These are phyloP conservation scores for Caenorhabditis doughertyi DNA, from an alignment of 2,888 invertebrate genomes.

Conservation along the genomic window DNA sequence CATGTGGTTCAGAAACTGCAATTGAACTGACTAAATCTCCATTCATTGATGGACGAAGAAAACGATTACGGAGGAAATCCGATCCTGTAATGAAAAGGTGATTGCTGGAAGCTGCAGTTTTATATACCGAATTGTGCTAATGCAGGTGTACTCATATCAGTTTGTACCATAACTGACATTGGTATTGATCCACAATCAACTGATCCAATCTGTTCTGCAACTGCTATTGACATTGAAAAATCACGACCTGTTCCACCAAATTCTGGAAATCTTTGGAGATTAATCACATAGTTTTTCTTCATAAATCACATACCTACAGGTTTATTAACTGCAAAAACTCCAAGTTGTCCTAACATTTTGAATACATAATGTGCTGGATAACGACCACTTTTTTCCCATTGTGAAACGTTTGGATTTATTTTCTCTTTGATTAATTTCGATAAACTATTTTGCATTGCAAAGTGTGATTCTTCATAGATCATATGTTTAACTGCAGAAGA, in stretches of 20 bases:
- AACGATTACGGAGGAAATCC: constrained; percentile 84
- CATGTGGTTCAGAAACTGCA: constrained; percentile 85
- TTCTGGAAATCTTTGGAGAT: constrained; percentile 80
- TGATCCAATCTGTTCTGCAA: constrained; percentile 85
- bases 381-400: constrained; percentile 85
- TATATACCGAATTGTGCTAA: constrained; percentile 82
- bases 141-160: constrained; percentile 86
- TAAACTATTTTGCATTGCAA: constrained; percentile 57
- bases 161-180: constrained; percentile 85
- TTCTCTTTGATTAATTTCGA: constrained; percentile 81
- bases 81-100: constrained; percentile 54
- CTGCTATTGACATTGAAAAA: constrained; percentile 85
- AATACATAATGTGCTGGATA: constrained; percentile 85
- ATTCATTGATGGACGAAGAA: constrained; percentile 84
- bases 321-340: constrained; percentile 85
- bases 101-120: not conserved
- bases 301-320: constrained; percentile 74
- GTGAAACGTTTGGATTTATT: constrained; percentile 85
- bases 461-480: constrained; percentile 59
- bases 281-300: not conserved
- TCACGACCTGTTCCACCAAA: constrained; percentile 86
- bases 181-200: constrained; percentile 85
- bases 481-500: constrained; percentile 46
- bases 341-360: constrained; percentile 85
- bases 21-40: constrained; percentile 85